These are phyloP conservation scores for Eilema caniola DNA, from an alignment of 2,888 invertebrate genomes.

Conservation along the genomic window DNA sequence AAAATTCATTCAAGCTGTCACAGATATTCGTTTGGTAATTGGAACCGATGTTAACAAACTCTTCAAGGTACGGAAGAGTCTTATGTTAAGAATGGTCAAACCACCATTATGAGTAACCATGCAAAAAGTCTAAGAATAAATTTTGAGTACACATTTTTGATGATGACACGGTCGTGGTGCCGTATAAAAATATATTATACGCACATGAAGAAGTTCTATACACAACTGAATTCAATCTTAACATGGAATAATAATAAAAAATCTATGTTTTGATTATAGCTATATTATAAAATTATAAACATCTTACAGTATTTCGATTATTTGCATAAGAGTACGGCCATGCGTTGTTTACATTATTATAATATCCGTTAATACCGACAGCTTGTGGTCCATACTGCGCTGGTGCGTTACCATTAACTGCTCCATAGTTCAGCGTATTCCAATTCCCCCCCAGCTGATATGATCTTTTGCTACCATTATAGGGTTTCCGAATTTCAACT, in stretches of 20 bases:
- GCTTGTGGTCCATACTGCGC: constrained; percentile 1
- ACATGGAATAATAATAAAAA: neutral
- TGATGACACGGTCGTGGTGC: neutral
- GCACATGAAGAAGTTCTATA: neutral
- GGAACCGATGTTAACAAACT: no score
- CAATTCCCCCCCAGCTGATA: constrained; percentile 17
- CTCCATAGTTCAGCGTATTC: neutral
- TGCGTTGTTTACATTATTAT: constrained; percentile 27
- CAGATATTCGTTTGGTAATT: no score
- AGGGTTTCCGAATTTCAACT: constrained; percentile 14
- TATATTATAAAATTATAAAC: constrained; percentile 16
- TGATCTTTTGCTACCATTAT: neutral
- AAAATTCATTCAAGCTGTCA: no score
- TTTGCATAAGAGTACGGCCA: constrained; percentile 22
- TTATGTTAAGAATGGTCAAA: no score
- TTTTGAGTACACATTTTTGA: no score
- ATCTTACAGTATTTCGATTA: constrained; percentile 21
- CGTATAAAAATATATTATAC: neutral
- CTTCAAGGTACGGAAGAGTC: no score
- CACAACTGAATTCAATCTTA: neutral
- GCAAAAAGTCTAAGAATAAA: no score
- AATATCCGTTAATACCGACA: constrained; percentile 27
- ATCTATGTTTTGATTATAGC: neutral
- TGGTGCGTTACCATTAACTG: neutral
- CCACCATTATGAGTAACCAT: no score